phyloP scores from a whole-genome alignment of 2,113 vertebrate species.

The Pseudorhombus dupliciocellatus region DNA sequence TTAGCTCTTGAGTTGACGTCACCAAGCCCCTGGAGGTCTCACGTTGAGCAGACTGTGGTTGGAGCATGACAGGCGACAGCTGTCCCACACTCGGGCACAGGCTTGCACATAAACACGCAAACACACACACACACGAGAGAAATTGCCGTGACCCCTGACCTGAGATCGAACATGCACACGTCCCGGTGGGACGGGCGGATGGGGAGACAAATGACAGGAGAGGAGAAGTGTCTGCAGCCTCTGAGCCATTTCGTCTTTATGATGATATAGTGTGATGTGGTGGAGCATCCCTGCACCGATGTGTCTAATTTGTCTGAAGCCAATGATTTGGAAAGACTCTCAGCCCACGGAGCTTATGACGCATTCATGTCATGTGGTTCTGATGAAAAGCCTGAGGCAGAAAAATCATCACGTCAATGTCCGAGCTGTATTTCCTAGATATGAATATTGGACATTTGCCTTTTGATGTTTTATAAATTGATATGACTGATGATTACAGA shows the following conservation, averaged over 20 bases:
- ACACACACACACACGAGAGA: neutral
- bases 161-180: slow-evolving; percentile 14
- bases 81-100: slow-evolving; percentile 21
- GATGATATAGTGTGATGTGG: slow-evolving; percentile 30
- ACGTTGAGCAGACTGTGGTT: slow-evolving; percentile 24
- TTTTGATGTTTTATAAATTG: too few relatives aligned
- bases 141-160: slow-evolving; percentile 37
- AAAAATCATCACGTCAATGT: neutral
- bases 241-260: slow-evolving; percentile 6
- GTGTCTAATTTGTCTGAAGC: slow-evolving; percentile 29
- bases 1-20: slow-evolving; percentile 48
- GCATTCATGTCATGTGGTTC: neutral
- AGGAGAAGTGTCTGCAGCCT: slow-evolving; percentile 12
- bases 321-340: slow-evolving; percentile 28
- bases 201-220: slow-evolving; percentile 10
- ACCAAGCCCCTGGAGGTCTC: slow-evolving; percentile 25
- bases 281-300: slow-evolving; percentile 11
- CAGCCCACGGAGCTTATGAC: slow-evolving; percentile 13
- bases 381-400: neutral
- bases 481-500: too few relatives aligned
- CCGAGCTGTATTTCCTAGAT: neutral
- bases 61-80: slow-evolving; percentile 27
- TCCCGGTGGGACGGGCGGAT: slow-evolving; percentile 22
- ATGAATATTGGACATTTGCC: slow-evolving; percentile 2
- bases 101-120: neutral